These are phyloP conservation scores for Neodiprion virginianus DNA, from an alignment of 1,140 invertebrate species.

Conservation along the genomic window DNA sequence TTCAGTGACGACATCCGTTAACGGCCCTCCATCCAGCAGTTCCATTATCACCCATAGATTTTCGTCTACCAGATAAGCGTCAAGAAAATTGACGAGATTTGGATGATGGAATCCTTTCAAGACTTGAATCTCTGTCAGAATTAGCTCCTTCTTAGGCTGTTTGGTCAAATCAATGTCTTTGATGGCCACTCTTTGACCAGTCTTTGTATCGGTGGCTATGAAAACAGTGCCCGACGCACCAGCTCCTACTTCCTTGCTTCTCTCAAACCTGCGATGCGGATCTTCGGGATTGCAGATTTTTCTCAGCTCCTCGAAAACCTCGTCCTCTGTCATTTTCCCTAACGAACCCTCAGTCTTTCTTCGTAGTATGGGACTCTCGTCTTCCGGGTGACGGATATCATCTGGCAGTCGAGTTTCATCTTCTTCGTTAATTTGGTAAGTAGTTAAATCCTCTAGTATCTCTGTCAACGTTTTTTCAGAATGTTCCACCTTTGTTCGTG, in stretches of 20 bases:
- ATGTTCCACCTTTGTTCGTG: conserved; percentile 51
- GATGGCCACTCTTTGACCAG: conserved; percentile 85
- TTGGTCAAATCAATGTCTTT: conserved; percentile 96
- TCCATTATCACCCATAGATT: conserved; percentile 97
- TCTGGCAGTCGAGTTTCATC: conserved; percentile 5
- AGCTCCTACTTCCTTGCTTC: conserved; percentile 87
- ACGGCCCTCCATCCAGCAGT: conserved; percentile 90
- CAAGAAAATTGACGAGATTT: conserved; percentile 97
- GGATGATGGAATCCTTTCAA: conserved; percentile 93
- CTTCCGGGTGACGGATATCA: conserved; percentile 26
- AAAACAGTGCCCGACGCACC: conserved; percentile 92
- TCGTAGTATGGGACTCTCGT: conserved; percentile 54
- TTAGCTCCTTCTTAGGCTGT: conserved; percentile 93
- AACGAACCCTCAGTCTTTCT: conserved; percentile 60
- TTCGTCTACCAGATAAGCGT: conserved; percentile 87
- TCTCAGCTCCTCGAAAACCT: conserved; percentile 85
- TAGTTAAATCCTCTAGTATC: conserved; percentile 53
- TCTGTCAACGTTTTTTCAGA: conserved; percentile 60
- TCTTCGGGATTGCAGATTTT: conserved; percentile 79
- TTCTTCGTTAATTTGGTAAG: conserved; percentile 40
- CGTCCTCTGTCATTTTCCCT: conserved; percentile 75
- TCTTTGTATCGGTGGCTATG: conserved; percentile 83
- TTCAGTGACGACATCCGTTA: conserved; percentile 98
- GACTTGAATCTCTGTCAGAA: conserved; percentile 94
- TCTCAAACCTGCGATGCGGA: conserved; percentile 81